A percentile compares a stretch with the other conserved stretches of the same genome.
phyloP scores from a whole-genome alignment of 2,113 vertebrate species.

The Piaya cayana region DNA sequence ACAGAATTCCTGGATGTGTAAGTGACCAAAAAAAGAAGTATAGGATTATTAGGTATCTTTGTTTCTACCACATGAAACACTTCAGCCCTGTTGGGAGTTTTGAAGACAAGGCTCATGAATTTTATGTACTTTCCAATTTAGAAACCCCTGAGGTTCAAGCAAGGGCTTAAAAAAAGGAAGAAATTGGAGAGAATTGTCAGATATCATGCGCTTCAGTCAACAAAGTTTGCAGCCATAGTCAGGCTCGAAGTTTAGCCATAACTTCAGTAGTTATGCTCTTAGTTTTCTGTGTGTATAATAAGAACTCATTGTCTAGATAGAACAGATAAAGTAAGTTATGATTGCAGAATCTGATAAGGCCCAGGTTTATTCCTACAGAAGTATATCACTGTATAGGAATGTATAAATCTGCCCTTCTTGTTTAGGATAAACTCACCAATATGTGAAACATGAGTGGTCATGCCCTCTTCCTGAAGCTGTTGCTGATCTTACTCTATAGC shows the following conservation, averaged over 20 bases:
- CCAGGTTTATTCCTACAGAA: background rate
- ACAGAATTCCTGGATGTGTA: background rate
- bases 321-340: background rate
- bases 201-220: background rate
- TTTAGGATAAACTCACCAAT: background rate
- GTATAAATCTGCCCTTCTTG: background rate
- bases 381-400: background rate
- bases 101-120: conserved; percentile 7
- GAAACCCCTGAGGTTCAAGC: background rate
- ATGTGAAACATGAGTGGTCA: background rate
- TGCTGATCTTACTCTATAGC: background rate
- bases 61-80: conserved; percentile 34
- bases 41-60: background rate
- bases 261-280: background rate
- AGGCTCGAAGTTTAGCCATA: background rate
- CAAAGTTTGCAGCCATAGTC: background rate
- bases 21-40: background rate
- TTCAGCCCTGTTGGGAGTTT: conserved; percentile 12
- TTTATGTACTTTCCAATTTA: conserved; percentile 8
- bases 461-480: background rate
- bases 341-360: background rate
- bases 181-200: background rate
- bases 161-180: too few species aligned
- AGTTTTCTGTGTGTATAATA: background rate
- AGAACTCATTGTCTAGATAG: background rate